A percentile compares a stretch with the other conserved stretches of the same genome.
Evolutionary conservation across 2,888 invertebrate genomes (phyloP).

Genomic region (Poecilus cupreus): DNA sequence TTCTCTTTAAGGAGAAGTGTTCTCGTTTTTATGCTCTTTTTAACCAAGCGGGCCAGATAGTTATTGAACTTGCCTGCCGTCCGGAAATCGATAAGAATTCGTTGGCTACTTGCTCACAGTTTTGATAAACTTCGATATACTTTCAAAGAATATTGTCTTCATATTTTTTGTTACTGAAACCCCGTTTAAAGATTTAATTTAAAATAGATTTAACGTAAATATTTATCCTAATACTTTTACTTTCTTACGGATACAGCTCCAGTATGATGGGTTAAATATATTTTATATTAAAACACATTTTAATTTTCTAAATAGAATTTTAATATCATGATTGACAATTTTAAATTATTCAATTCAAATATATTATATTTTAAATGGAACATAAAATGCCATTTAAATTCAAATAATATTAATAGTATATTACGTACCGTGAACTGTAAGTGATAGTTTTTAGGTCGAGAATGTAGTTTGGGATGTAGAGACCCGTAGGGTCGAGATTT

Average conservation of each 20-base stretch:
- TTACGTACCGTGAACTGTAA: too few relatives aligned
- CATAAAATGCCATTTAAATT: too few relatives aligned
- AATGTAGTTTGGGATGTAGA: too few relatives aligned
- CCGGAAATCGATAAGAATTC: neutral
- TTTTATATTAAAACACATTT: too few relatives aligned
- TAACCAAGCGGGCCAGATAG: conserved; percentile 54
- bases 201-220: conserved; percentile 37
- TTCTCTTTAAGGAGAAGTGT: conserved; percentile 66
- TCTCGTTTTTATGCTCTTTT: conserved; percentile 68
- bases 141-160: conserved; percentile 45
- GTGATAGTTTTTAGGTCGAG: too few relatives aligned
- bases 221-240: neutral
- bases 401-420: too few relatives aligned
- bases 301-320: too few relatives aligned
- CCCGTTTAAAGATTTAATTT: conserved; percentile 29
- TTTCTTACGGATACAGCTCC: neutral
- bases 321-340: too few relatives aligned
- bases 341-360: too few relatives aligned
- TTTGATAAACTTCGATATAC: conserved; percentile 54
- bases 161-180: neutral
- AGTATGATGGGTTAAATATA: neutral
- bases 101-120: conserved; percentile 17
- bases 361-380: too few relatives aligned
- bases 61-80: neutral
- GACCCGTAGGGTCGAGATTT: too few relatives aligned